Evolutionary conservation across 1,140 invertebrate species (phyloP).

Genomic region (Triops longicaudatus): DNA sequence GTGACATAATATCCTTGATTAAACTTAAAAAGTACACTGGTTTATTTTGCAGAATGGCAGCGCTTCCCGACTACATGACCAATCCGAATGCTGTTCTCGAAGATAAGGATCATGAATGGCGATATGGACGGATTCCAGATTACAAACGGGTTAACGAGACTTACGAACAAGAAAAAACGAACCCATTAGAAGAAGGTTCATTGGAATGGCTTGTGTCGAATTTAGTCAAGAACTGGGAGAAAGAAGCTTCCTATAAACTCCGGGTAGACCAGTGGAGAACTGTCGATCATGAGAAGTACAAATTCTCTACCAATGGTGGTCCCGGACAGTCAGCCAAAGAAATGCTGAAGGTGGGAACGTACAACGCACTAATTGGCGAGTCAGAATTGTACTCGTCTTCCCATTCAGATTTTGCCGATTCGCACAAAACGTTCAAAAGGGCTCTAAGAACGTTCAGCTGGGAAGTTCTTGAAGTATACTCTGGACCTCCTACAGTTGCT

Average conservation of each 20-base stretch:
- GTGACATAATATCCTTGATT: too few relatives aligned
- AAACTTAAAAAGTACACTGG: too few relatives aligned
- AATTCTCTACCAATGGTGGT: constrained; percentile 28
- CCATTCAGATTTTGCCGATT: neutral
- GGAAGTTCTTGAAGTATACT: constrained; percentile 30
- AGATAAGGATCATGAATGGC: constrained; percentile 25
- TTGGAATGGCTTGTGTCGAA: constrained; percentile 28
- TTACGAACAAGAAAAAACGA: constrained; percentile 28
- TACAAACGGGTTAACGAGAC: constrained; percentile 29
- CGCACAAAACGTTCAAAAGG: constrained; percentile 28
- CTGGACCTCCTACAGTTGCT: constrained; percentile 25
- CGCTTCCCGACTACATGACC: constrained; percentile 29
- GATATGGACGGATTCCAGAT: constrained; percentile 27
- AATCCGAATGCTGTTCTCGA: constrained; percentile 29
- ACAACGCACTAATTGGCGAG: constrained; percentile 30
- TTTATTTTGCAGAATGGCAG: neutral
- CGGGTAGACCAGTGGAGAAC: constrained; percentile 27
- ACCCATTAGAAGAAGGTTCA: constrained; percentile 23
- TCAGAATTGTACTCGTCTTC: constrained; percentile 26
- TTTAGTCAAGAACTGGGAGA: constrained; percentile 32
- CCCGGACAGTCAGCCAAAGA: neutral
- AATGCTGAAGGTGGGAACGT: constrained; percentile 26
- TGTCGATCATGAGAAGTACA: neutral
- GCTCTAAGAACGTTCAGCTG: constrained; percentile 26
- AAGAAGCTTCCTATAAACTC: constrained; percentile 29